phyloP scores from a whole-genome alignment of 2,797 vertebrate species.

The Acrocephalus scirpaceus region DNA sequence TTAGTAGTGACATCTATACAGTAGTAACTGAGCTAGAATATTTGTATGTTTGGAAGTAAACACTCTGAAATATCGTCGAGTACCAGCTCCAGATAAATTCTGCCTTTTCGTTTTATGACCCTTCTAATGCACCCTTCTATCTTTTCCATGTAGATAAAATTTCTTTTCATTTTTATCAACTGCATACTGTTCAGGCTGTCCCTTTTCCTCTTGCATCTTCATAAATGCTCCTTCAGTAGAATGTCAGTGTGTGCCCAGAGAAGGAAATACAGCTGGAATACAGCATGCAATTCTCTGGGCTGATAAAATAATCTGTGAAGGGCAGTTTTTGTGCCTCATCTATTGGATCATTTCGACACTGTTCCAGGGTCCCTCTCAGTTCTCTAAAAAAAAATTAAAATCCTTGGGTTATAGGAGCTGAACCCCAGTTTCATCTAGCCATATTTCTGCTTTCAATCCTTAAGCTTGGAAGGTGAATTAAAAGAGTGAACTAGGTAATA shows the following conservation, averaged over 20 bases:
- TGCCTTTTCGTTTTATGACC: background rate
- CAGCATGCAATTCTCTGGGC: background rate
- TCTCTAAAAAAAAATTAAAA: background rate
- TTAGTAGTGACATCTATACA: background rate
- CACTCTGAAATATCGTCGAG: background rate
- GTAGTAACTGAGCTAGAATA: background rate
- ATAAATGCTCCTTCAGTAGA: background rate
- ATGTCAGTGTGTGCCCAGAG: background rate
- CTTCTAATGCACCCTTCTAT: background rate
- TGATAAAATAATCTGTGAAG: background rate
- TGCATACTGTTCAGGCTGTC: background rate
- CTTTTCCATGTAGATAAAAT: background rate
- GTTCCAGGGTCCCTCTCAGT: background rate
- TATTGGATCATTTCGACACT: background rate
- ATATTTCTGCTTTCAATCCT: background rate
- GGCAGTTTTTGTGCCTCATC: background rate
- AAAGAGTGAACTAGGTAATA: background rate
- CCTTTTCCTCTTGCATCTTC: background rate
- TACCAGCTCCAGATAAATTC: background rate
- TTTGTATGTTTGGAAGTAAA: background rate
- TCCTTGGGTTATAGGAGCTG: background rate
- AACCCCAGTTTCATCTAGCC: background rate
- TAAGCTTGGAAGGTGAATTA: background rate
- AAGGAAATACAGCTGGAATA: background rate
- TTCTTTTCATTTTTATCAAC: background rate